Evolutionary conservation across 1,140 invertebrate genomes (phyloP).

Genomic region (Aricia agestis): DNA sequence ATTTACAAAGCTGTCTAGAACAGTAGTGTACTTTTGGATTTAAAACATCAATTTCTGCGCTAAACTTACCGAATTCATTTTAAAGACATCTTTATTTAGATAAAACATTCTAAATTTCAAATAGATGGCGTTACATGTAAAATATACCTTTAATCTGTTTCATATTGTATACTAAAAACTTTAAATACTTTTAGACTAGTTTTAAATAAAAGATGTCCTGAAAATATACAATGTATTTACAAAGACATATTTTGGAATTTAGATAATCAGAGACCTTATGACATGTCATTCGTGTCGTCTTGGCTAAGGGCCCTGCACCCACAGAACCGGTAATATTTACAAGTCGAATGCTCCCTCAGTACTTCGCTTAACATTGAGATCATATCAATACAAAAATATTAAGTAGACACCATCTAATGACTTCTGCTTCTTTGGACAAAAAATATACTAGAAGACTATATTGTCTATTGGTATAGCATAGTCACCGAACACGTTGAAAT

Average conservation of each 20-base stretch:
- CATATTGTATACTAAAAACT: too few relatives aligned
- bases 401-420: conserved; percentile 6
- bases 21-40: background rate
- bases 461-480: background rate
- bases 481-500: too few relatives aligned
- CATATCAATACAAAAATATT: conserved; percentile 12
- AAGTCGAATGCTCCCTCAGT: background rate
- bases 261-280: too few relatives aligned
- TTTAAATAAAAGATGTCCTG: too few relatives aligned
- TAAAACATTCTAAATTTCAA: background rate
- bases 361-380: background rate
- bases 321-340: too few relatives aligned
- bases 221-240: too few relatives aligned
- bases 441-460: background rate
- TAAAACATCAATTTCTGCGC: background rate
- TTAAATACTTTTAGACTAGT: too few relatives aligned
- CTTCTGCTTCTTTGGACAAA: background rate
- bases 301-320: too few relatives aligned
- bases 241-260: too few relatives aligned
- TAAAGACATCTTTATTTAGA: background rate
- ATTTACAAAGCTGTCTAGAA: background rate
- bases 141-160: background rate
- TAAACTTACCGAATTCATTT: background rate
- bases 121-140: background rate
- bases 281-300: too few relatives aligned